Percentiles rank a stretch among this genome's conserved stretches.
Evolutionary conservation across 2,113 vertebrate species (phyloP).

Genomic region (Anas platyrhynchos): DNA sequence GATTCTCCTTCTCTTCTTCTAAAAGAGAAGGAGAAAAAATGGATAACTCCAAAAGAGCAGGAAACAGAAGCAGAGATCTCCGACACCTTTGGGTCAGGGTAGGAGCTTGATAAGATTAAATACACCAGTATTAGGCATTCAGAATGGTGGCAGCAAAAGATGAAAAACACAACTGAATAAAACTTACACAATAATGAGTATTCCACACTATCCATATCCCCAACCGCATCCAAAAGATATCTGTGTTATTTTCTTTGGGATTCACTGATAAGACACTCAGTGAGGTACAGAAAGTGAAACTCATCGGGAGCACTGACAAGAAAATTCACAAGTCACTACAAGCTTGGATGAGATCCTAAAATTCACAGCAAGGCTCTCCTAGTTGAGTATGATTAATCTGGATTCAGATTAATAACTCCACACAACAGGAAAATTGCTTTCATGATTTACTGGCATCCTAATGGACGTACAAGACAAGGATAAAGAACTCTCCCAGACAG

Average conservation of each 20-base stretch:
- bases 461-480: not conserved
- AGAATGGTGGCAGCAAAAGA: not conserved
- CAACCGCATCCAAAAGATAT: not conserved
- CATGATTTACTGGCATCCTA: not conserved
- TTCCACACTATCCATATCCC: not conserved
- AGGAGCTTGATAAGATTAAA: not conserved
- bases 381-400: not conserved
- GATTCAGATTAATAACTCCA: not conserved
- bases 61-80: not conserved
- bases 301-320: not conserved
- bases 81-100: not conserved
- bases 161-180: not conserved
- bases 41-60: not conserved
- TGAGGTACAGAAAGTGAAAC: not conserved
- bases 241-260: not conserved
- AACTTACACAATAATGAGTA: not conserved
- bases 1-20: too few species aligned
- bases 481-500: not conserved
- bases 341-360: not conserved
- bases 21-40: not conserved
- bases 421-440: not conserved
- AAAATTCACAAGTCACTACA: not conserved
- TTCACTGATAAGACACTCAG: not conserved
- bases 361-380: not conserved
- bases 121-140: not conserved